A percentile compares a stretch with the other conserved stretches of the same genome.
Evolutionary conservation across 2,797 vertebrate genomes (phyloP).

Genomic region (Cephalopachus bancanus): DNA sequence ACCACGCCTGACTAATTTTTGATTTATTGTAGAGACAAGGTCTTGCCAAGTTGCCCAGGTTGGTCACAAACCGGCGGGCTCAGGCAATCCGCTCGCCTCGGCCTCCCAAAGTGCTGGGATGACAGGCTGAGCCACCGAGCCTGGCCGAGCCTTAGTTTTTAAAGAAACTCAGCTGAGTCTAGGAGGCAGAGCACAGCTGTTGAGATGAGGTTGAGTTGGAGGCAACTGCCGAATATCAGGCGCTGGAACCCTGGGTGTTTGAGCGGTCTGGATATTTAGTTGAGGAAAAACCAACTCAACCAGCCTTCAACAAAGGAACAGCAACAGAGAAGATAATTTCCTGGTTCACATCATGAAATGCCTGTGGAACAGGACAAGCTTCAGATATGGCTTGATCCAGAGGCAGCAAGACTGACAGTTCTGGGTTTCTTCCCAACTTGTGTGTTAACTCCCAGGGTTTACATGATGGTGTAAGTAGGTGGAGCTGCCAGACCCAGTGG

Average conservation of each 20-base stretch:
- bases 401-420: neutral
- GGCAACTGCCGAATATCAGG: neutral
- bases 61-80: neutral
- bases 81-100: fast-evolving
- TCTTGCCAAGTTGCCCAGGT: neutral
- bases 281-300: neutral
- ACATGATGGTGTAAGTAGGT: neutral
- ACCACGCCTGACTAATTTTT: neutral
- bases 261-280: neutral
- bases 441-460: neutral
- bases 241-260: neutral
- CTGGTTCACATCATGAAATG: neutral
- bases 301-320: neutral
- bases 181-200: neutral
- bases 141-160: neutral
- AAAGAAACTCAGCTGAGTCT: neutral
- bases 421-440: neutral
- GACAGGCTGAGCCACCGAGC: neutral
- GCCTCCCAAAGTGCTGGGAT: neutral
- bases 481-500: neutral
- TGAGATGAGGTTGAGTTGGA: neutral
- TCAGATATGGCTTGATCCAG: neutral
- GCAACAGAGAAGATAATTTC: neutral
- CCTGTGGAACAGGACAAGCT: fast-evolving
- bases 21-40: neutral